Base-by-base conservation (phyloP, 2,113 vertebrate species). In the Cacatua alba region DNA sequence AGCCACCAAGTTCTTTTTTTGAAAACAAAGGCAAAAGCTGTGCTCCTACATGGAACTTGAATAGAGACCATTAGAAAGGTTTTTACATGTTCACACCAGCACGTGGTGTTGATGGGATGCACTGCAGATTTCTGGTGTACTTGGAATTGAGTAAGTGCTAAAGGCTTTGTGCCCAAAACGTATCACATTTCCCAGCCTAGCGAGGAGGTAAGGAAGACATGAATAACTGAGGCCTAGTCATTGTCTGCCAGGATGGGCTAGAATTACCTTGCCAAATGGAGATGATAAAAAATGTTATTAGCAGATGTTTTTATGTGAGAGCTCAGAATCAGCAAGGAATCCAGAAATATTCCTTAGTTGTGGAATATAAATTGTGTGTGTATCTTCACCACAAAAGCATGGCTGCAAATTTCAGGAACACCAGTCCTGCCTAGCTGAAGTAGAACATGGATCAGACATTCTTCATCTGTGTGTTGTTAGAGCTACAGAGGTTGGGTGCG, bases 281-380 rank as follows among this genome's bases (percentile, higher is more conserved):
- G 83, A 94, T 92, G 82, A 86, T 78, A 67, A 92, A 92, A 92
- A 81, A 87, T 91, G 77, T 84, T 95, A 86, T 79, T 97, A 91
- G 69, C 95, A 96, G 94, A 94, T 97, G 91, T 89, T 89, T 94
- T 87, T 60, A 91, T 82, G 83, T 60, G 77, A 88, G 72, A 92
- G 55, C 48, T 86, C 69, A 48, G 39, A 91, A 86, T 92, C 77
- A 9, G 26, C 51, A 86, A 94, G 51, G 80, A 70, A 91, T 89
- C 77, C 0, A 91, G 68, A 83, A 94, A 71, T 78, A 86, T 35
- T 92, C 35, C 29, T 81, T 84, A 51, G 77, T 62, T 87, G 39
- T 86, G 51, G 35, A 81, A 63, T 79, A 86, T 75, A 78, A 86
- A 86, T 35, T 88, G 41, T 33, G 7, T 51, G 17, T 89, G 29